Conservation (phyloP, 2,888 invertebrate species). For the Troides oblongomaculatus region DNA sequence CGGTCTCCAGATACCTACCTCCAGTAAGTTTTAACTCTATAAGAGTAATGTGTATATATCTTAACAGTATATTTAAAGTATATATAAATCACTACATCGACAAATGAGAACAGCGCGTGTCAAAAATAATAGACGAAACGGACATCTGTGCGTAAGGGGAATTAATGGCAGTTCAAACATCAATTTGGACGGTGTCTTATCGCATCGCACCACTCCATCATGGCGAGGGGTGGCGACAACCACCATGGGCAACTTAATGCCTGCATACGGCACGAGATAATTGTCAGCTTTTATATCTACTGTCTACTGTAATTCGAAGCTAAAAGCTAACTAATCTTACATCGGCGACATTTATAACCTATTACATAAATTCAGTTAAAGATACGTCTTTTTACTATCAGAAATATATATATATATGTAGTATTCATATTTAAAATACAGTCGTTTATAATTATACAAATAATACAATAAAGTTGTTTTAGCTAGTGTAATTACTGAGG, state of each 20-base stretch:
- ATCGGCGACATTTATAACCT: neutral
- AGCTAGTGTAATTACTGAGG: too few species aligned
- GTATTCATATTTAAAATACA: too few species aligned
- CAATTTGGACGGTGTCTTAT: slow-evolving; percentile 71
- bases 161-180: slow-evolving; percentile 78
- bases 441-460: too few species aligned
- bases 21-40: too few species aligned
- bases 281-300: slow-evolving; percentile 43
- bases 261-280: slow-evolving; percentile 52
- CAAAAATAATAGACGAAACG: slow-evolving; percentile 74
- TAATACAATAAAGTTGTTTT: too few species aligned
- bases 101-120: slow-evolving; percentile 72
- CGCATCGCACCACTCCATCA: slow-evolving; percentile 47
- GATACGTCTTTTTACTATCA: neutral
- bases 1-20: too few species aligned
- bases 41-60: too few species aligned
- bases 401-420: too few species aligned
- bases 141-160: slow-evolving; percentile 69
- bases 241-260: slow-evolving; percentile 38
- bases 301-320: slow-evolving; percentile 18
- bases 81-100: slow-evolving; percentile 59
- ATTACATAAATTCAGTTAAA: neutral
- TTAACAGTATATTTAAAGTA: neutral
- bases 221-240: slow-evolving; percentile 54
- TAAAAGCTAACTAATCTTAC: neutral